These are phyloP conservation scores for Xenops minutus DNA, from an alignment of 2,797 vertebrate species.

Conservation along the genomic window DNA sequence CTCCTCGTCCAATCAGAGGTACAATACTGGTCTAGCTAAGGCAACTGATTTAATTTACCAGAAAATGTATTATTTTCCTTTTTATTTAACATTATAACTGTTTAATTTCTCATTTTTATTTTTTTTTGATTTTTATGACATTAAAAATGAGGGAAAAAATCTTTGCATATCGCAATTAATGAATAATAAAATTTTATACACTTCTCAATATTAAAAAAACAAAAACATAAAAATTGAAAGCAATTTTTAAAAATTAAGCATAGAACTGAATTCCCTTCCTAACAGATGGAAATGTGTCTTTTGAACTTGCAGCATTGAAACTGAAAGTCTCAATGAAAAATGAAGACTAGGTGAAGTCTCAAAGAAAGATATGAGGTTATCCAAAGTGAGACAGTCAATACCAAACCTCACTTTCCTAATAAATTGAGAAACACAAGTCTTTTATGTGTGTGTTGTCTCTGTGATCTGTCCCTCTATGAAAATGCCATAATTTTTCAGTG, in stretches of 20 bases:
- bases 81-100: background rate
- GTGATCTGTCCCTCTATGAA: background rate
- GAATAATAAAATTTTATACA: background rate
- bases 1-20: background rate
- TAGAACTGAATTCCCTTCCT: background rate
- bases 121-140: background rate
- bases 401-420: background rate
- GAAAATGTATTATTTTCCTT: background rate
- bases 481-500: background rate
- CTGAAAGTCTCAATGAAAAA: background rate
- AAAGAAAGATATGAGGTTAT: background rate
- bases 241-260: background rate
- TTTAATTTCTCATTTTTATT: background rate
- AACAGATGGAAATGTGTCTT: background rate
- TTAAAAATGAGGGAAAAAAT: background rate
- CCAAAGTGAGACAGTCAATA: background rate
- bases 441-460: background rate
- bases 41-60: background rate
- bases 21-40: background rate
- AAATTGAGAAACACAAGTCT: background rate
- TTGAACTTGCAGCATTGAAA: background rate
- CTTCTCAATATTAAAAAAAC: background rate
- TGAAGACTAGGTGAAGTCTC: background rate
- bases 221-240: background rate
- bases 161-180: background rate